These are phyloP conservation scores for roundworm (Caenorhabditis elegans) DNA, from an alignment of 1,140 invertebrate genomes.

Conservation along the genomic window DNA sequence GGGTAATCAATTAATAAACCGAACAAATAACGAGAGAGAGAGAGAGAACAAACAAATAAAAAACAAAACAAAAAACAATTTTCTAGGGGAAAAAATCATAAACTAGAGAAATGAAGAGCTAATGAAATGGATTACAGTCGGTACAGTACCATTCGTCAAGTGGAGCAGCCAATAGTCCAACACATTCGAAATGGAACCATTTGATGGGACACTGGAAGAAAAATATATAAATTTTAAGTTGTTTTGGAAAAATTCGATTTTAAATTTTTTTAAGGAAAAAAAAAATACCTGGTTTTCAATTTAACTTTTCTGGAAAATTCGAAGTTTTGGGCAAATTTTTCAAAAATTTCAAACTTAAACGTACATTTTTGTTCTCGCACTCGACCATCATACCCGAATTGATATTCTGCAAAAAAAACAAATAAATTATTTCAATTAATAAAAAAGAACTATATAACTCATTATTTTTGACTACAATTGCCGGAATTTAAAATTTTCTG, in stretches of 20 bases:
- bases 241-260: too few relatives aligned
- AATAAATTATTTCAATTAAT: too few relatives aligned
- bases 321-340: neutral
- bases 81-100: neutral
- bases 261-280: too few relatives aligned
- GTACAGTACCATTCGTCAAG: slow-evolving; percentile 15
- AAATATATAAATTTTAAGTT: too few relatives aligned
- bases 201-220: neutral
- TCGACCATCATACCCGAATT: slow-evolving; percentile 18
- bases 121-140: neutral
- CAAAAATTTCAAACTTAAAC: neutral
- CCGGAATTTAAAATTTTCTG: too few relatives aligned
- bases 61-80: neutral
- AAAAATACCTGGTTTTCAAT: too few relatives aligned
- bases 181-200: slow-evolving; percentile 36
- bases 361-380: slow-evolving; percentile 3
- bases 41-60: too few relatives aligned
- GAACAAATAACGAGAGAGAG: neutral
- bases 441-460: too few relatives aligned
- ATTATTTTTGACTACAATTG: too few relatives aligned
- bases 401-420: neutral
- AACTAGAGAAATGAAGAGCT: neutral
- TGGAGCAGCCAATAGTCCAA: neutral
- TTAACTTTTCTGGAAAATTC: neutral
- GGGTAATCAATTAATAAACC: neutral